Evolutionary conservation across 2,113 vertebrate species (phyloP), one percentile per base, ranked within the genome.

Genomic region (Rhinichthys klamathensis): DNA sequence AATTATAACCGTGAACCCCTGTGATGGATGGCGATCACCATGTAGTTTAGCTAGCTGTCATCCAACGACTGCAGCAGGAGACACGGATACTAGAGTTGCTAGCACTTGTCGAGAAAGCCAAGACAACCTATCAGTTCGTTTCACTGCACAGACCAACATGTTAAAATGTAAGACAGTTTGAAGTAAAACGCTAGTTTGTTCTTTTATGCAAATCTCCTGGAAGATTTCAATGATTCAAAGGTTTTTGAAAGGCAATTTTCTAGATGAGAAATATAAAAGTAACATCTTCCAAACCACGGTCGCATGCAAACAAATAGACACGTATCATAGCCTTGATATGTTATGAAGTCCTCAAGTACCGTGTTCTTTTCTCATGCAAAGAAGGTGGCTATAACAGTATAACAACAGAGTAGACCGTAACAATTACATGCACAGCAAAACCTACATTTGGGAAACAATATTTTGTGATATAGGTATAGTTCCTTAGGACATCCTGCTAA

Each of bases 1-100:
- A 85, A 35, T 70, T 85, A 80, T 60, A 85, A 32, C 41, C 18
- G 10, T 73, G 84, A 44, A 61, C n/a, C 49, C 76, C 60, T 81
- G 79, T 81, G 79, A 81, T 81, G 79, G 61, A 81, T 81, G 41
- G 61, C 69, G 61, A 69, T 81, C 80, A 67, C 61, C 44, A 23
- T 67, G 61, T 49, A 23, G 61, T 81, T 69, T 81, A 81, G 61
- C 63, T 81, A 49, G 56, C 58, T 44, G 58, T 80, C 78, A 44
- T 25, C 15, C 10, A 81, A 30, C 18, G 16, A 18, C 80, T 81
- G 60, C 27, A 12, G 41, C 61, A 51, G 44, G 4, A 30, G 44
- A 81, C 30, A 69, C 27, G 6, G 63, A 51, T 81, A 51, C 16
- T 49, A n/a, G 15, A 65, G 78, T 41, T 65, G 60, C 16, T 23